Conservation (phyloP, 2,797 vertebrate species). For the Limosa lapponica region DNA sequence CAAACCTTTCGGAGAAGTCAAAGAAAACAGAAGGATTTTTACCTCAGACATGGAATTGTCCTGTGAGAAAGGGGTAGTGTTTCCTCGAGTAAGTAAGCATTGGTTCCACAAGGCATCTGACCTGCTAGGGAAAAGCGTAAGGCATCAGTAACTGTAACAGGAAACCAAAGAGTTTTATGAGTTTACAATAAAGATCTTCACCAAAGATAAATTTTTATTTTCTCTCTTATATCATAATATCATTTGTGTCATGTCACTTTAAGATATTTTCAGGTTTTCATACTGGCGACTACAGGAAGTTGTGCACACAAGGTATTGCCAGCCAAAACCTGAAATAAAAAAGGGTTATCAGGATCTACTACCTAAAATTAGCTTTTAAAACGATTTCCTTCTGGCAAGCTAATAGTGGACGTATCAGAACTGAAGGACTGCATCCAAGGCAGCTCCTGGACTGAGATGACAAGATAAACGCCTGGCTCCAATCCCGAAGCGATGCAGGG, state of each 20-base stretch:
- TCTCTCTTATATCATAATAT: neutral
- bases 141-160: neutral
- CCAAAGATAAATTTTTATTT: neutral
- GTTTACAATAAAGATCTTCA: neutral
- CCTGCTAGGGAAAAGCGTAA: slow-evolving; percentile 32
- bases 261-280: neutral
- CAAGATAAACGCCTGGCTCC: neutral
- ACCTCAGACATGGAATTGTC: slow-evolving; percentile 48
- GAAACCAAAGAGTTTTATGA: neutral
- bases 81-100: slow-evolving; percentile 40
- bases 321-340: neutral
- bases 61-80: neutral
- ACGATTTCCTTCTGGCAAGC: neutral
- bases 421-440: neutral
- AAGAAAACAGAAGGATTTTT: neutral
- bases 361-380: neutral
- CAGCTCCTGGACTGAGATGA: neutral
- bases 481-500: neutral
- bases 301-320: neutral
- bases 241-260: neutral
- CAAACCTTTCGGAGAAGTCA: neutral
- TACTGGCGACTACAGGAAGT: neutral
- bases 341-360: neutral
- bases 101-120: slow-evolving; percentile 61
- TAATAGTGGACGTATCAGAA: neutral